Evolutionary conservation across 2,888 invertebrate genomes (phyloP), one percentile per base, ranked within the genome.

Genomic region (Tillus elongatus): DNA sequence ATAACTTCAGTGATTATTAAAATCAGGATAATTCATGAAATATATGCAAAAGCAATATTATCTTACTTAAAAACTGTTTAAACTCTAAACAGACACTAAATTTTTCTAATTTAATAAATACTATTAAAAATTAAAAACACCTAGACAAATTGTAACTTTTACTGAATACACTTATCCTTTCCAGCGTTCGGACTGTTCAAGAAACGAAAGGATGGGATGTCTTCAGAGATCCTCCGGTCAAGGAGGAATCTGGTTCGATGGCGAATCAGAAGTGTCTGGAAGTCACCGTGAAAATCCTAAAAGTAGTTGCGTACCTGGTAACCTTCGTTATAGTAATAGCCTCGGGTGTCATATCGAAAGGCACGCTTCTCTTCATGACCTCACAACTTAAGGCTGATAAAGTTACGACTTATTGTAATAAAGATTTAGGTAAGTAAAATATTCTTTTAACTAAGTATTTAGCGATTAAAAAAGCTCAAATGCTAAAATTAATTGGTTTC

Each of bases 181-280:
- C 27, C 72, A 87, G 87, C 61, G 82, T 82, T 67, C 73, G 87
- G 58, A 86, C 86, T 43, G 79, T 86, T 52, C 80, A 81, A 58
- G 88, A 87, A 65, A 86, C 86, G 53, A 89, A 89, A 80, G 86
- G 84, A 78, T 95, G 95, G 95, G 93, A 95, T 75, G 91, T 93
- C 41, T 95, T 95, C 71, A 74, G 91, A 59, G 84, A 90, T 66
- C 83, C 91, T 51, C 92, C 93, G 6, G 82, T 82, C 52, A 87
- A 89, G 67, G 79, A 81, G 67, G 87, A 88, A 68, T 84, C 84
- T 50, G 87, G 88, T 46, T 89, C 89, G 35, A 86, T 86, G 77
- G 87, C 86, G 52, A 85, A 81, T 61, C 87, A 89, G 67, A 79
- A 79, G 64, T 90, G 88, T 64, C 72, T 90, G 60, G 87, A 89